phyloP scores from a whole-genome alignment of 2,113 vertebrate genomes.

The Notarius quadriscutis region DNA sequence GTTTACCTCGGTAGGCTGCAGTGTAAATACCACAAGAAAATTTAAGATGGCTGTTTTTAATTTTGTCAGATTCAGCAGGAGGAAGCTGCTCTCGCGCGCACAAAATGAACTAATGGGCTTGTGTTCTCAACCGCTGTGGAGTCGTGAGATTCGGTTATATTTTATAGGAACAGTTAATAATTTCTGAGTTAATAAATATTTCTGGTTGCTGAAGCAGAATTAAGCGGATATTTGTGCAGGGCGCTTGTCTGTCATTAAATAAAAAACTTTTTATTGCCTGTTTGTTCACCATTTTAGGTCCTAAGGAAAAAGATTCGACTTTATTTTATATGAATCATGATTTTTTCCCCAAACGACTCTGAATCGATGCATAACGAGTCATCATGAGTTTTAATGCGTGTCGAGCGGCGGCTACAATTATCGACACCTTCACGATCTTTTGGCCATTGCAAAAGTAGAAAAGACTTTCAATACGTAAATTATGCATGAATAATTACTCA shows the following conservation, averaged over 20 bases:
- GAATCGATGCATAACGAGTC: background rate
- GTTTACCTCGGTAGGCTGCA: no score
- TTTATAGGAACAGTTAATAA: background rate
- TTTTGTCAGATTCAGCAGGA: background rate
- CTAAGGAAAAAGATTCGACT: background rate
- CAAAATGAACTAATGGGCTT: background rate
- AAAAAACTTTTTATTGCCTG: background rate
- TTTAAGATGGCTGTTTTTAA: background rate
- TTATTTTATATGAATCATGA: background rate
- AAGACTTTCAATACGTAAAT: no score
- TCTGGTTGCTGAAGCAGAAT: background rate
- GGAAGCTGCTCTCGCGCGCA: background rate
- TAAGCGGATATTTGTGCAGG: background rate
- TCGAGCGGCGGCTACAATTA: no score
- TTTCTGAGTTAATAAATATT: background rate
- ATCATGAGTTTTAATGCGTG: background rate
- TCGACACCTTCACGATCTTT: no score
- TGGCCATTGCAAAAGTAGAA: no score
- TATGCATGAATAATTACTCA: no score
- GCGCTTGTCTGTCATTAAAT: background rate
- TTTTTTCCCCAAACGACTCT: background rate
- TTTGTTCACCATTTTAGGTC: background rate
- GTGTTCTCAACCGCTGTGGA: background rate
- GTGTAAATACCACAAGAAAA: no score
- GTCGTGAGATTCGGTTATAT: no score